Evolutionary conservation across 2,797 vertebrate species (phyloP), one percentile per base, ranked within the genome.

Genomic region (Neosilurus hyrtlii): DNA sequence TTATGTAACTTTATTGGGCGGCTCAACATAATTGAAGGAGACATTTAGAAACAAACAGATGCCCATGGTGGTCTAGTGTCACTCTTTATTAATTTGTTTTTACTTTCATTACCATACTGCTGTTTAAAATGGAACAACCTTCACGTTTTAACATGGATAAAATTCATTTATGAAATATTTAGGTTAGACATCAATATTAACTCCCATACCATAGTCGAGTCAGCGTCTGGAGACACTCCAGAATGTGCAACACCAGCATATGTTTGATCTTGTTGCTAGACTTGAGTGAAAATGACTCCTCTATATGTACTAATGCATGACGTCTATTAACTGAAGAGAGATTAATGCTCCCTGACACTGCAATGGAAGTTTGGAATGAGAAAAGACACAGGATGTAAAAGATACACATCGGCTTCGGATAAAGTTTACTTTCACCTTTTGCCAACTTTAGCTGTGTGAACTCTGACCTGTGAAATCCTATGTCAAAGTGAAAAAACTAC

Each of bases 81-180:
- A 76, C 12, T 62, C 1, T 76, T n/a, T 49, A 43, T 61, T 57
- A 74, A 16, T 30, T 2, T 22, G 9, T 74, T 56, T 56, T 51
- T 22, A 61, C 12, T 76, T 76, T 59, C 30, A 76, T 61, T n/a
- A n/a, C 22, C 74, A 24, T 75, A 75, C 30, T 22, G 54, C 30
- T 35, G 26, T 37, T 75, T 57, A 52, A 72, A 52, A 59, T 24
- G 56, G 26, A 35, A 75, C 72, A 75, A 22, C 54, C 26, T 57
- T 74, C 52, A 3, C 3, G 30, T 20, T 10, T 73, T 16, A 57
- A 56, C 18, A 74, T 20, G 26, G 4, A 35, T 35, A 22, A 35
- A 18, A n/a, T 57, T 74, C 9, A 20, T 20, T 74, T 57, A 57
- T 35, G 35, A 35, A 74, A 74, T 12, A 57, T 57, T 74, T 56